These are phyloP conservation scores for Propithecus perrieri DNA, from an alignment of 2,797 vertebrate genomes.

Conservation along the genomic window DNA sequence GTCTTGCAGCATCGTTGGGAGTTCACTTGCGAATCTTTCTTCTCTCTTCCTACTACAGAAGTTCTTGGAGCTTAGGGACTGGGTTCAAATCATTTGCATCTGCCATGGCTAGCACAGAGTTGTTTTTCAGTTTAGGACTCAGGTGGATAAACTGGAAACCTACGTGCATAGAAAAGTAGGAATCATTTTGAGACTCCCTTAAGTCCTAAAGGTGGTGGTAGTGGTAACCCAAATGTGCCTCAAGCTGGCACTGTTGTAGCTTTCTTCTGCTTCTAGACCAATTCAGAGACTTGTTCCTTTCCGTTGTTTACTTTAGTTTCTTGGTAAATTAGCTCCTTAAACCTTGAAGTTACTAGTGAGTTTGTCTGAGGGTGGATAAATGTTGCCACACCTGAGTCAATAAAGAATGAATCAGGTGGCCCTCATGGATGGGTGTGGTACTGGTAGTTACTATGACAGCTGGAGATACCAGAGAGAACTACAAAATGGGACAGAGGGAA, in stretches of 20 bases:
- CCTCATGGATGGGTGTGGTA: background rate
- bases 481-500: background rate
- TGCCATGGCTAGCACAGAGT: background rate
- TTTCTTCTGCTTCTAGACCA: background rate
- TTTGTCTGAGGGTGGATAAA: background rate
- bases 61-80: background rate
- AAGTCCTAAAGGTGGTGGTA: background rate
- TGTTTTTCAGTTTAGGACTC: background rate
- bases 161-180: background rate
- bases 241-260: background rate
- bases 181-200: background rate
- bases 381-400: slow-evolving; percentile 29
- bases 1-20: background rate
- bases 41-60: background rate
- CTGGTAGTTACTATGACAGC: background rate
- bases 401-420: slow-evolving; percentile 1
- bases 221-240: background rate
- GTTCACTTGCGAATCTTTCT: background rate
- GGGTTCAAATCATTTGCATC: background rate
- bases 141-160: background rate
- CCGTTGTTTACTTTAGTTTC: slow-evolving; percentile 38
- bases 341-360: background rate
- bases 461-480: background rate
- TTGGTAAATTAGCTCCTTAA: slow-evolving; percentile 36
- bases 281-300: background rate